Evolutionary conservation across 2,113 vertebrate species (phyloP).

Genomic region (Oreocharis arfaki): DNA sequence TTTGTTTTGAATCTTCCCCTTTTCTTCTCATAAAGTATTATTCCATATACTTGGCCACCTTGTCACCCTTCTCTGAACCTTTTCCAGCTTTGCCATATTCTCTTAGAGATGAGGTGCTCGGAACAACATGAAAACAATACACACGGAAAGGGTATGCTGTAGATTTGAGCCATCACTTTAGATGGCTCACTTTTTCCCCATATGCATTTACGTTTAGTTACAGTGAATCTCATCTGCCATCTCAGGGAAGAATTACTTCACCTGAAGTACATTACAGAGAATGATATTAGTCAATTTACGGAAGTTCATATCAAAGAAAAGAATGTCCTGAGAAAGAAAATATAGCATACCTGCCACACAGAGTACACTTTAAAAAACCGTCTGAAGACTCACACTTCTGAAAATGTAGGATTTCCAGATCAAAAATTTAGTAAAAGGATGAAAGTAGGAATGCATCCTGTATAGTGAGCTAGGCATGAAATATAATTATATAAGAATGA

Average conservation of each 20-base stretch:
- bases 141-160: background rate
- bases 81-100: background rate
- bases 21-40: background rate
- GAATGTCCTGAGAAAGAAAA: background rate
- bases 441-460: background rate
- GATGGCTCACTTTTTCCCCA: background rate
- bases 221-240: background rate
- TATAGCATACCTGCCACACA: background rate
- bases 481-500: background rate
- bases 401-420: background rate
- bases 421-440: background rate
- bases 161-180: background rate
- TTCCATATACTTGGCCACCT: background rate
- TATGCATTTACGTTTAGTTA: background rate
- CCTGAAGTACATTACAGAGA: background rate
- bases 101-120: background rate
- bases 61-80: background rate
- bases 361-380: background rate
- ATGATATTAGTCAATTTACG: background rate
- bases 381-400: background rate
- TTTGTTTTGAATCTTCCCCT: background rate
- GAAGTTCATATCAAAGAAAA: background rate
- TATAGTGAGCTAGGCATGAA: background rate
- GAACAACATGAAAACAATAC: background rate
- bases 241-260: background rate